Conservation (phyloP, 2,113 vertebrate species). For the Campylomormyrus numenius region DNA sequence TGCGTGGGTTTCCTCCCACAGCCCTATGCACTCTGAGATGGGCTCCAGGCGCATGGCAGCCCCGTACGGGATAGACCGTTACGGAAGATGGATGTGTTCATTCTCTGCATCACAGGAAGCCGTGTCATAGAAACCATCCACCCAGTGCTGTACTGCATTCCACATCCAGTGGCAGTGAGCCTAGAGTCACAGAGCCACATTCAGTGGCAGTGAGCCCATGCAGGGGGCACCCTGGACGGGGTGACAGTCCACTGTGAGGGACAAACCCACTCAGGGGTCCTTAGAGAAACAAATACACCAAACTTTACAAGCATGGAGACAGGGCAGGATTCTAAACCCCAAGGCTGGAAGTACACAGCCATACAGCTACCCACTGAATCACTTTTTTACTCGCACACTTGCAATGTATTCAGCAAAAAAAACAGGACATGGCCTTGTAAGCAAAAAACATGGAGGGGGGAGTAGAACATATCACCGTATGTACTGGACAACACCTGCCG, state of each 20-base stretch:
- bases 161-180: neutral
- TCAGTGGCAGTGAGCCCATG: neutral
- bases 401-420: neutral
- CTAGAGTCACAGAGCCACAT: neutral
- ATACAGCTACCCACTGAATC: neutral
- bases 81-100: neutral
- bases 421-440: neutral
- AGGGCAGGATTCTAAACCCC: neutral
- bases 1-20: neutral
- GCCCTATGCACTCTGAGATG: neutral
- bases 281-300: neutral
- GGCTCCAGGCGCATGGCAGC: neutral
- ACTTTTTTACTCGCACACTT: neutral
- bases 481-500: neutral
- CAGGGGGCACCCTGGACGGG: neutral
- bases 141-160: neutral
- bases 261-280: neutral
- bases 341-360: neutral
- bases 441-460: neutral
- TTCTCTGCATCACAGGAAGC: neutral
- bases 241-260: neutral
- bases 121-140: neutral
- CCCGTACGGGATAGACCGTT: neutral
- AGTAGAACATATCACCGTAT: neutral
- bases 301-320: neutral